Percentiles rank a stretch among this genome's conserved stretches.
phyloP scores from a whole-genome alignment of 2,888 invertebrate genomes.

The Melikaiella ostensackeni region DNA sequence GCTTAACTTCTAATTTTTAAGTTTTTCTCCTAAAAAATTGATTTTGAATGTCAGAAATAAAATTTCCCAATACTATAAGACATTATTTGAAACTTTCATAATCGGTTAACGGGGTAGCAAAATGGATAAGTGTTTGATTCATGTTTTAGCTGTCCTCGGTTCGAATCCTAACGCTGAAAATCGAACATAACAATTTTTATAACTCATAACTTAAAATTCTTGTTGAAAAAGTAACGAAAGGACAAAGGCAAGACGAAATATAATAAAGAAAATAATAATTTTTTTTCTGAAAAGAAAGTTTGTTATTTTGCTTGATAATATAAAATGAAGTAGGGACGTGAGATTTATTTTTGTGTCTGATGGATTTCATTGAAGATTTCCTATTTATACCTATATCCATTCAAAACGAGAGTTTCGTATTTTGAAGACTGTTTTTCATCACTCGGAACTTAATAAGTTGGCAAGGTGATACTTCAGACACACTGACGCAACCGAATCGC shows the following conservation, averaged over 20 bases:
- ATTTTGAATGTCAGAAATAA: neutral
- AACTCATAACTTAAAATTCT: neutral
- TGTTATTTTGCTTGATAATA: neutral
- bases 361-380: neutral
- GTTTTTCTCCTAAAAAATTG: neutral
- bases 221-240: too few species aligned
- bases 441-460: constrained; percentile 13
- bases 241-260: too few species aligned
- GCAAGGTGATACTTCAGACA: neutral
- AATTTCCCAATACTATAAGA: too few species aligned
- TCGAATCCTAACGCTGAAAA: too few species aligned
- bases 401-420: constrained; percentile 13
- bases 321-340: neutral
- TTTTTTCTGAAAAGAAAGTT: too few species aligned
- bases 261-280: too few species aligned
- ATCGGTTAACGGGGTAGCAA: too few species aligned
- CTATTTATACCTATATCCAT: constrained; percentile 14
- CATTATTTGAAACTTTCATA: too few species aligned
- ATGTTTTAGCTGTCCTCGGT: too few species aligned
- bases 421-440: constrained; percentile 8
- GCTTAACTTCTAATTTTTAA: neutral
- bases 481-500: neutral
- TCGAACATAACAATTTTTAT: too few species aligned
- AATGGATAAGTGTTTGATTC: too few species aligned
- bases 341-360: neutral